Evolutionary conservation across 1,140 invertebrate genomes (phyloP).

Genomic region (Drosophila santomea): DNA sequence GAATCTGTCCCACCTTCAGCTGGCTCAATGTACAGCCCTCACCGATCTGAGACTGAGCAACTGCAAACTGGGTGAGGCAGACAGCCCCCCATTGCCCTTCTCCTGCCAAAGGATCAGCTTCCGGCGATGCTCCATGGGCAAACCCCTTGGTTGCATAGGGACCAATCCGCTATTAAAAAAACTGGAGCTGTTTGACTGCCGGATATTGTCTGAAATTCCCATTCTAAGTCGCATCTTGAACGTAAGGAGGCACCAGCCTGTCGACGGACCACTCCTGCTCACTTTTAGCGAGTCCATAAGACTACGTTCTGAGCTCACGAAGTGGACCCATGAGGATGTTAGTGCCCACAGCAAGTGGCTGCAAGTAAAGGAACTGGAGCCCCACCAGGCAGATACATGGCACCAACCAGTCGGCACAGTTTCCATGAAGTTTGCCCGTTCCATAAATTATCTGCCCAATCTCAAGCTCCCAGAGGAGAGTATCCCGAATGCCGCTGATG

Average conservation of each 20-base stretch:
- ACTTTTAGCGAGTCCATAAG: constrained; percentile 24
- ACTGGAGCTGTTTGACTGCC: constrained; percentile 41
- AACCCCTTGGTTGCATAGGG: not conserved
- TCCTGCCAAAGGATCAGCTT: constrained; percentile 35
- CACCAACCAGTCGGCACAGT: constrained; percentile 28
- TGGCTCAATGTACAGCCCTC: constrained; percentile 46
- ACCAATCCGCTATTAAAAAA: constrained; percentile 7
- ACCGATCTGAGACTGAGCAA: constrained; percentile 46
- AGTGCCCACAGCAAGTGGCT: constrained; percentile 13
- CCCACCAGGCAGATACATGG: constrained; percentile 5
- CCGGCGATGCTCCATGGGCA: constrained; percentile 21
- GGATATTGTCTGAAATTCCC: not conserved
- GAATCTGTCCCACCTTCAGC: constrained; percentile 23
- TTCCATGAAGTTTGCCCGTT: constrained; percentile 39
- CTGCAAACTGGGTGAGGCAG: constrained; percentile 24
- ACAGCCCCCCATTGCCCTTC: constrained; percentile 15
- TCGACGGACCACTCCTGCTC: not conserved
- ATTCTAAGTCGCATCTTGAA: constrained; percentile 4
- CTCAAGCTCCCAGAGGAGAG: not conserved
- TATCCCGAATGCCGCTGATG: not conserved
- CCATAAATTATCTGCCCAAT: constrained; percentile 25
- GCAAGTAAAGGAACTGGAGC: constrained; percentile 29
- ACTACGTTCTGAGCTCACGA: constrained; percentile 31
- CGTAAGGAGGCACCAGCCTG: constrained; percentile 2
- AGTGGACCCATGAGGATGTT: constrained; percentile 6